A percentile compares a stretch with the other conserved stretches of the same genome.
phyloP scores from a whole-genome alignment of 2,888 invertebrate species.

The Quadroppia sp. region DNA sequence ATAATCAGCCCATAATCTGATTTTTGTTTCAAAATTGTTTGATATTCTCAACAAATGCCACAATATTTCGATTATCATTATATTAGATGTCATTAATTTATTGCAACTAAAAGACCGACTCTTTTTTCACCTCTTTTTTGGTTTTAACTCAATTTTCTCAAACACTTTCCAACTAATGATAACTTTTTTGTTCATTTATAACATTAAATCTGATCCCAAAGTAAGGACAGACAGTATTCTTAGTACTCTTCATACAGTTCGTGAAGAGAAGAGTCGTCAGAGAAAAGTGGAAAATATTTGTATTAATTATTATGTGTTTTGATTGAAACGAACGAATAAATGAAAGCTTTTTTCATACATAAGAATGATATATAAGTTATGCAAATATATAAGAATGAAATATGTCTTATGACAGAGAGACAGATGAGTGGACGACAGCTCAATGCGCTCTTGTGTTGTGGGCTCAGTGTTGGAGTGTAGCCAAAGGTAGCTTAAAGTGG shows the following conservation, averaged over 20 bases:
- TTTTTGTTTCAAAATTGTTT: background rate
- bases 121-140: too few relatives aligned
- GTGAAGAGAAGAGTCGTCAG: too few relatives aligned
- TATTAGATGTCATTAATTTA: background rate
- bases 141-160: too few relatives aligned
- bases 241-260: too few relatives aligned
- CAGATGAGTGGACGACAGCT: conserved; percentile 31
- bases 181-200: too few relatives aligned
- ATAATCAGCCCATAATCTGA: background rate
- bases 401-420: conserved; percentile 1
- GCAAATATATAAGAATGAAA: conserved; percentile 17
- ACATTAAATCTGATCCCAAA: too few relatives aligned
- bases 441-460: conserved; percentile 21
- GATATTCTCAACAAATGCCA: background rate
- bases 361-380: conserved; percentile 6
- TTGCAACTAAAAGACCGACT: background rate
- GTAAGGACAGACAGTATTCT: too few relatives aligned
- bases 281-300: too few relatives aligned
- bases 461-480: conserved; percentile 25
- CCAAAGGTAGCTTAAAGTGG: conserved; percentile 22
- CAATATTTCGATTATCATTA: conserved; percentile 19
- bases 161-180: too few relatives aligned
- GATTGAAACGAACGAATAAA: background rate
- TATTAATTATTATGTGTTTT: too few relatives aligned
- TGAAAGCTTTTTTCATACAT: background rate